Evolutionary conservation across 2,113 vertebrate species (phyloP).

Genomic region (Etia nguti): DNA sequence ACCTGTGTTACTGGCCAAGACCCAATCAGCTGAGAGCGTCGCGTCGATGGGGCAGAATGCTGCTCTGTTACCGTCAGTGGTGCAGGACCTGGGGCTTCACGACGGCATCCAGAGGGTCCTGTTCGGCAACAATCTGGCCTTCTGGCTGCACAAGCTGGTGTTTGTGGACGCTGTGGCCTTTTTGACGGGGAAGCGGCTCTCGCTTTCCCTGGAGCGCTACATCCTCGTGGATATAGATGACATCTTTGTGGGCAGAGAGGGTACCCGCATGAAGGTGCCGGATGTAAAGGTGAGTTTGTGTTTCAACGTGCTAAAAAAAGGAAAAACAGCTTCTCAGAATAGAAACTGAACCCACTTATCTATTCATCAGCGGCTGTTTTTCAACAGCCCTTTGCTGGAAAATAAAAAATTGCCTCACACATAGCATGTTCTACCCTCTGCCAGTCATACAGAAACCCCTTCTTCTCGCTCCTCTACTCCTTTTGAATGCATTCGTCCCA

Average conservation of each 20-base stretch:
- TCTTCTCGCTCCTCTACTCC: conserved; percentile 44
- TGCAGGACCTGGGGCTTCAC: conserved; percentile 95
- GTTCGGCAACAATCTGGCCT: conserved; percentile 94
- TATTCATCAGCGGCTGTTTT: conserved; percentile 8
- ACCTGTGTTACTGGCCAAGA: conserved; percentile 91
- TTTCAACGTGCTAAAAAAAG: background rate
- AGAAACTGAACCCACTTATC: background rate
- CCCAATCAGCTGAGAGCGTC: conserved; percentile 86
- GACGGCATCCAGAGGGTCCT: conserved; percentile 95
- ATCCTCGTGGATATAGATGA: conserved; percentile 94
- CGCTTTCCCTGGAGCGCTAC: conserved; percentile 89
- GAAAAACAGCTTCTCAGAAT: background rate
- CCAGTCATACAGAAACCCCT: conserved; percentile 48
- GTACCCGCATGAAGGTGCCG: conserved; percentile 94
- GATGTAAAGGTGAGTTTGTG: conserved; percentile 86
- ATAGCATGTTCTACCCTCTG: conserved; percentile 15
- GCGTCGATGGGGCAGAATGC: conserved; percentile 82
- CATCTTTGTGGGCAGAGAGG: conserved; percentile 98
- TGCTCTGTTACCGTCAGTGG: conserved; percentile 87
- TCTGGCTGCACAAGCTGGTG: conserved; percentile 96
- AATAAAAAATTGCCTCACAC: conserved; percentile 23
- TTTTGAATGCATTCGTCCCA: conserved; percentile 56
- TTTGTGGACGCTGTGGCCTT: conserved; percentile 94
- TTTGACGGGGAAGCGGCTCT: conserved; percentile 90
- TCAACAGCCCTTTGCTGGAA: conserved; percentile 6